Base-by-base conservation (phyloP, 2,888 invertebrate genomes). In the Scrobipalpa costella region DNA sequence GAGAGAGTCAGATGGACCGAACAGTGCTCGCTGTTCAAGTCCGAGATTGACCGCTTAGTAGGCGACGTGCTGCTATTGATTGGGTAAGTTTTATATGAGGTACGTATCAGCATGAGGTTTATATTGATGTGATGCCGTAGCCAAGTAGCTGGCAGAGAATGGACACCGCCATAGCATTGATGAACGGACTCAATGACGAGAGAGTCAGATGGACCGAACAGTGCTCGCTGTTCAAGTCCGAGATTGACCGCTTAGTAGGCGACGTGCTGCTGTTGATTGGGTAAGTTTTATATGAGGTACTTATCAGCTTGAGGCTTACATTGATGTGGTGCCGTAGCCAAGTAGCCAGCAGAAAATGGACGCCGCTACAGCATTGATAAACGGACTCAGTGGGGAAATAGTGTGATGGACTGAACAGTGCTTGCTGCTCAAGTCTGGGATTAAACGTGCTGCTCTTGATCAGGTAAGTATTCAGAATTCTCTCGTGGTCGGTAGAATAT, bases 1-100 rank as follows among this genome's bases (percentile, higher is more conserved):
- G 98, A 98, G 84, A 93, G 95, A 74, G 85, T 95, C 7, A 93
- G 98, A 55, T 98, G 98, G 98, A 98, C 97, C 0, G 96, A 96
- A 71, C 96, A 97, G 78, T 94, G 96, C 47, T 94, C 95, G 2
- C 93, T 93, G 13, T 98, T 97, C 81, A 96, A 95, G 79, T 94
- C 94, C 0, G 96, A 98, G 92, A 97, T 94, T 0, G 95, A 96
- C 69, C 92, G 96, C 57, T 92, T 98, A 0, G 94, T 98, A 13
- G 98, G 98, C 0, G 97, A 98, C 81, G 94, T 96, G 0, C 80
- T 98, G 15, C 84, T 97, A 59, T 90, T 97, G 15, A 95, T 95
- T 2, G 96, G 94, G 93, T 91, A 57, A 21, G 21, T 19, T 15
- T 44, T 44, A 44, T 3, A 40, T 13, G 44, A 27, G 27, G 5